Evolutionary conservation across 2,797 vertebrate species (phyloP).

Genomic region (Cacajao melanocephalus): DNA sequence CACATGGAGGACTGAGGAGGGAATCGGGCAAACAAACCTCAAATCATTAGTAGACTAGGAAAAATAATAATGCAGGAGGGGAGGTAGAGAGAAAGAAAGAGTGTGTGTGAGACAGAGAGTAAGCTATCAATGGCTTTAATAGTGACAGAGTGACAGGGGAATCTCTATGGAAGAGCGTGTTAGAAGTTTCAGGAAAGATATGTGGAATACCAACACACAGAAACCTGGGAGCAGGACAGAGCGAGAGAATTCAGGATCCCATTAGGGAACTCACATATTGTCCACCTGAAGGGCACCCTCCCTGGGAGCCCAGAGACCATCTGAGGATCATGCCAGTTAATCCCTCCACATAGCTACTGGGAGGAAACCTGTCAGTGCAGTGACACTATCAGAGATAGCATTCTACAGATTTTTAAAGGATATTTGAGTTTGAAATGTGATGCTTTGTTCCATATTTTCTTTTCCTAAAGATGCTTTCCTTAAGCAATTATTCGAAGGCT

Average conservation of each 20-base stretch:
- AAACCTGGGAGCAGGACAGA: neutral
- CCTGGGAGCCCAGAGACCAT: neutral
- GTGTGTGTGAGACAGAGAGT: accelerated
- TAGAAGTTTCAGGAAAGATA: neutral
- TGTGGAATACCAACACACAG: neutral
- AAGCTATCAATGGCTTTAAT: neutral
- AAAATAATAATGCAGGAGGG: neutral
- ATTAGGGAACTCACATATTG: neutral
- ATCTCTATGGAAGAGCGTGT: neutral
- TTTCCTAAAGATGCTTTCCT: neutral
- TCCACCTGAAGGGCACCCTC: neutral
- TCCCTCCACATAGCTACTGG: neutral
- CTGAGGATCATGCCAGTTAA: neutral
- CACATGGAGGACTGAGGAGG: neutral
- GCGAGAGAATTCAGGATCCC: neutral
- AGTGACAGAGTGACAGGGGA: neutral
- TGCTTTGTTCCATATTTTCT: neutral
- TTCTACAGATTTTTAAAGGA: neutral
- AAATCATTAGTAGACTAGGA: neutral
- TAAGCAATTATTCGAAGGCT: neutral
- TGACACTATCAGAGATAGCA: accelerated
- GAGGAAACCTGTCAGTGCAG: too few relatives aligned
- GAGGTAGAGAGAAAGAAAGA: neutral
- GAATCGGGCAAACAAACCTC: neutral
- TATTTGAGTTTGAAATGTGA: neutral